Base-by-base conservation (phyloP, 2,113 vertebrate species). In the Clupea harengus region DNA sequence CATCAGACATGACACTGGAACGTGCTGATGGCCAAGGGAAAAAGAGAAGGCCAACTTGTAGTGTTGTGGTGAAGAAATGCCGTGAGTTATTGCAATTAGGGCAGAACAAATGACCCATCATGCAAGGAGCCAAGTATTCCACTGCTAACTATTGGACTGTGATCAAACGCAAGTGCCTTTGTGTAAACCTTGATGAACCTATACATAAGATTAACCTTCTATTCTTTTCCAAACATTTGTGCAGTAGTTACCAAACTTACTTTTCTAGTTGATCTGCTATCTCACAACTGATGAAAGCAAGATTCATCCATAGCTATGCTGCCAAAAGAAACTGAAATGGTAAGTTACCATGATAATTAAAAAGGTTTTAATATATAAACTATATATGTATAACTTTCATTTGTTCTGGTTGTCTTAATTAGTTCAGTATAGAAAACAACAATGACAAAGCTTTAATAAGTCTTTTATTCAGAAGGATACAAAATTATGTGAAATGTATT, bases 11-110 rank as follows among this genome's bases (percentile, higher is more conserved):
- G 28, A 39, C 72, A 39, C 3, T 15, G 32, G 28, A 78, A 78
- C 32, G 72, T 78, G 72, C 72, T 78, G 72, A 78, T 39, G 72
- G 28, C 5, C 10, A 78, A 32, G 72, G 72, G 72, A 10, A 32
- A 32, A 75, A 32, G 13, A 32, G 9, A 32, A 78, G 32, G 72
- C 28, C 25, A 32, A 15, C 72, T 78, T 78, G 25, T 78, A 78
- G 72, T 78, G 72, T 78, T 78, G 72, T 39, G 72, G 72, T 78
- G 72, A 78, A 39, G 72, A 78, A 78, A 78, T 78, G 72, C 72
- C 72, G 2, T 32, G 25, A 78, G 72, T 32, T 78, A 78, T 78
- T 78, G 28, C 72, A 39, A 78, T 78, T 78, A 78, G 72, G 28
- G 72, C 72, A 78, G 39, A 78, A 78, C 72, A 78, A 78, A 78